Conservation (phyloP, 1,140 invertebrate genomes). For the Thaumatotibia leucotreta region DNA sequence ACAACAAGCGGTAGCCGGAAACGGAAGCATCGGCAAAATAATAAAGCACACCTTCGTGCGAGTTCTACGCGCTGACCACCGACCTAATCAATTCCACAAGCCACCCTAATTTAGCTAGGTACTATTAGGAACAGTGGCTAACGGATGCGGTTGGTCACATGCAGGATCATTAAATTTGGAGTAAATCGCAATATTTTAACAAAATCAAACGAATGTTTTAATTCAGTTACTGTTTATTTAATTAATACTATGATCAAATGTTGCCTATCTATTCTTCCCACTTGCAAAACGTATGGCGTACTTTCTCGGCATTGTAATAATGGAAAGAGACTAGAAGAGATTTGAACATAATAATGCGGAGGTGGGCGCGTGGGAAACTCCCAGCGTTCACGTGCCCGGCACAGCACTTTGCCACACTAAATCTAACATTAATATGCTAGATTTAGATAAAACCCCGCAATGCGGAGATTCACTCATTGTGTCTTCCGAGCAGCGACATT, state of each 20-base stretch:
- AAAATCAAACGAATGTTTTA: not conserved
- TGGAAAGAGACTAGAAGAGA: slow-evolving; percentile 67
- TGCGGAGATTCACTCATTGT: slow-evolving; percentile 3
- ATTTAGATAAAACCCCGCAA: slow-evolving; percentile 48
- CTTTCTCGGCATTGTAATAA: slow-evolving; percentile 71
- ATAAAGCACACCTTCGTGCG: not conserved
- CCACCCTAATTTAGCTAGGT: not conserved
- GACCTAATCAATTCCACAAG: not conserved
- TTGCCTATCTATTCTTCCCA: slow-evolving; percentile 42
- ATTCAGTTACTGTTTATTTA: not conserved
- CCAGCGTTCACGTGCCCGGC: slow-evolving; percentile 66
- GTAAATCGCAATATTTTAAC: too few species aligned
- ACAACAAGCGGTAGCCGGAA: not conserved
- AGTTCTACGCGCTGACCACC: slow-evolving; percentile 1
- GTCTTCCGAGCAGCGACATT: not conserved
- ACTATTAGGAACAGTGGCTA: not conserved
- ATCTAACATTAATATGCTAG: slow-evolving; percentile 65
- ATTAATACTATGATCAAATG: slow-evolving; percentile 1
- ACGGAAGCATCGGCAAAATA: not conserved
- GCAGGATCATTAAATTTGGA: not conserved
- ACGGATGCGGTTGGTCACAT: not conserved
- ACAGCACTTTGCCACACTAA: slow-evolving; percentile 54
- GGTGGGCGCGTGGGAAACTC: slow-evolving; percentile 73
- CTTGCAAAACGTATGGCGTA: slow-evolving; percentile 58
- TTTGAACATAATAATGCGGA: slow-evolving; percentile 71